Conservation (phyloP, 1,140 invertebrate species). For the Philotrypesis tridentata region DNA sequence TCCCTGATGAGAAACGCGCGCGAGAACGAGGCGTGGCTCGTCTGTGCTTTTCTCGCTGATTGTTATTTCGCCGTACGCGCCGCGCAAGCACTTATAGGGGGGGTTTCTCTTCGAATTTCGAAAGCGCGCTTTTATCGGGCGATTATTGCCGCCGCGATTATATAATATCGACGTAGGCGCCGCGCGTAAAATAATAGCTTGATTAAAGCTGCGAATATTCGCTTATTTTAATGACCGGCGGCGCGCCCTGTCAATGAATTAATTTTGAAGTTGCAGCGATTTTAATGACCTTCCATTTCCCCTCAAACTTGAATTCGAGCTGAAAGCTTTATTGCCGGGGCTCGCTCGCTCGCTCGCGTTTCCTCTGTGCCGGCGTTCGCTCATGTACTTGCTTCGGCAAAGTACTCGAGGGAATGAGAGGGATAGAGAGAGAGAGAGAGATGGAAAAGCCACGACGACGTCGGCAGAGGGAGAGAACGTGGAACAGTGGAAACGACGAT, state of each 20-base stretch:
- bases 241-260: constrained; percentile 26
- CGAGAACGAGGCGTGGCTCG: no score
- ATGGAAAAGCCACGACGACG: neutral
- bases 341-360: constrained; percentile 15
- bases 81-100: no score
- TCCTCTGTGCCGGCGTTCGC: neutral
- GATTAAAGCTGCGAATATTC: neutral
- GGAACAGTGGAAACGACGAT: constrained; percentile 55
- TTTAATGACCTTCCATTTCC: constrained; percentile 34
- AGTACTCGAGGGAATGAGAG: constrained; percentile 4
- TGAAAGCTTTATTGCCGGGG: constrained; percentile 34
- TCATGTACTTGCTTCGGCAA: neutral
- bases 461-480: neutral
- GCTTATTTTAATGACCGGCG: neutral
- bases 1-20: neutral
- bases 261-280: constrained; percentile 24
- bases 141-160: no score
- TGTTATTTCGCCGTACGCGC: no score
- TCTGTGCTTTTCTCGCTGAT: no score
- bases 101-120: no score
- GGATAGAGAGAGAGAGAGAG: neutral
- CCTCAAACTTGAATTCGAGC: constrained; percentile 17
- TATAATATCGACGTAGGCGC: neutral
- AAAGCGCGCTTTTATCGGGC: no score
- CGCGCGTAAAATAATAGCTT: neutral